Evolutionary conservation across 2,888 invertebrate species (phyloP), one percentile per base, ranked within the genome.

Genomic region (Acronicta alni): DNA sequence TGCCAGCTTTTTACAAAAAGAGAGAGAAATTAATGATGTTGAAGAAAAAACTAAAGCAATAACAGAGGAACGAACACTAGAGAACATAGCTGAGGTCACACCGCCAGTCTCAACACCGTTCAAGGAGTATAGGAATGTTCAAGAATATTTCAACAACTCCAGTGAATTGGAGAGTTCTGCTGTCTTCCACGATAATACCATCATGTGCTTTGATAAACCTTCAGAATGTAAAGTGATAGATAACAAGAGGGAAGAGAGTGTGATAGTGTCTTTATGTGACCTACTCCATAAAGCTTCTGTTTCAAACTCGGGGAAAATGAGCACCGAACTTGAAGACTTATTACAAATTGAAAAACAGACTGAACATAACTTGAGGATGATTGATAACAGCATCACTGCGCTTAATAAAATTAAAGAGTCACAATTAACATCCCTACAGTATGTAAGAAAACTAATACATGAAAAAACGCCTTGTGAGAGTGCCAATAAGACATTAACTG

Each of bases 51-150:
- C 66, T 3, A 79, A 83, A 58, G 80, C 72, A 10, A 57, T 86
- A 47, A 41, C 67, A 30, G 79, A 88, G 41, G 83, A 87, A 58
- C 71, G 66, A 14, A 84, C 83, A 16, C 70, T 89, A 46, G 88
- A 89, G 66, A 87, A 88, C 18, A 86, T 89, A 26, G 83, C 82
- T 30, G 87, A 90, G 64, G 80, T 87, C 0, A 85, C 90, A 8
- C 91, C 89, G 26, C 89, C 89, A 0, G 82, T 82, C 7, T 92
- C 93, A 0, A 93, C 92, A 39, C 92, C 93, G 12, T 92, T 92
- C 66, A 87, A 84, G 75, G 85, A 90, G 38, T 90, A 90, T 66
- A 85, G 90, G 70, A 89, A 83, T 78, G 82, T 91, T 5, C 73
- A 86, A 37, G 89, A 93, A 14, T 89, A 77, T 56, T 90, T 90